Evolutionary conservation across 2,797 vertebrate genomes (phyloP).

Genomic region (Enteromius paludinosus): DNA sequence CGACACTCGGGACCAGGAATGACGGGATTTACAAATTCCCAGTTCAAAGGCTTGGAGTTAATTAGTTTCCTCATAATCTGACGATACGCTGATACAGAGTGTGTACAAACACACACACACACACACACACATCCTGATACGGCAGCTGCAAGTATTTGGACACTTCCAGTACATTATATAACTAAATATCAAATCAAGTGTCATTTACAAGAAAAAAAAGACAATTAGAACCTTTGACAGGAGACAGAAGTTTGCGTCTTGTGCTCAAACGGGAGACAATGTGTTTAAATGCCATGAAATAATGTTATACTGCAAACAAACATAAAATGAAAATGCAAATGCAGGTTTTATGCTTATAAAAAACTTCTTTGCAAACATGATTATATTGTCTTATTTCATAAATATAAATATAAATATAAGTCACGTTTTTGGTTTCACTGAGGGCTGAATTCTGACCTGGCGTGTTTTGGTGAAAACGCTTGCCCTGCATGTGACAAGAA

Average conservation of each 20-base stretch:
- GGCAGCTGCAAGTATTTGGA: background rate
- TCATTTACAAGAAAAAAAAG: background rate
- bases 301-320: background rate
- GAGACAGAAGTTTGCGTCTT: too few relatives aligned
- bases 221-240: too few relatives aligned
- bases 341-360: background rate
- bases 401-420: too few relatives aligned
- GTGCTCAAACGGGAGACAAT: background rate
- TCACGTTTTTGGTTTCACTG: background rate
- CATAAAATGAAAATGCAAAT: background rate
- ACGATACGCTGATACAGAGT: conserved; percentile 78
- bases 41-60: conserved; percentile 70
- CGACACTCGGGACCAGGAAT: conserved; percentile 34
- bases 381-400: background rate
- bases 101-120: conserved; percentile 62
- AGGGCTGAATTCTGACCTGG: background rate
- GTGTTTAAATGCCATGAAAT: background rate
- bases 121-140: background rate
- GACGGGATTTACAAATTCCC: conserved; percentile 52
- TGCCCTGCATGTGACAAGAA: background rate
- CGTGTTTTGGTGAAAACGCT: background rate
- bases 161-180: background rate
- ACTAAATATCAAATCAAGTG: background rate
- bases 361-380: background rate
- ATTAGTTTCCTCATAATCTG: conserved; percentile 79